Evolutionary conservation across 2,888 invertebrate species (phyloP).

Genomic region (Xestia c-nigrum): DNA sequence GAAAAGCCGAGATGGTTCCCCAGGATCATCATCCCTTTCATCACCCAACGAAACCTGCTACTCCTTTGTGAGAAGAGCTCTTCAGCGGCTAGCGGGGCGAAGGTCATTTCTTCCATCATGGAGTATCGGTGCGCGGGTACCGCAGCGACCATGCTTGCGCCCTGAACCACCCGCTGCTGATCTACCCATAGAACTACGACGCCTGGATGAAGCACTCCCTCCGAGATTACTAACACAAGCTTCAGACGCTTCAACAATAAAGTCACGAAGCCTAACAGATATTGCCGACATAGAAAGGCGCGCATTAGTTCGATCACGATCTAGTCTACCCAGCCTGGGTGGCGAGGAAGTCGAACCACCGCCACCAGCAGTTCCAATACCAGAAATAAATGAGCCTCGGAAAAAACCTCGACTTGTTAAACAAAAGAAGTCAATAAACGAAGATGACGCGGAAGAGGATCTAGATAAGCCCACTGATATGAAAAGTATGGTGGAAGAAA

Average conservation of each 20-base stretch:
- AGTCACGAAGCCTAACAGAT: slow-evolving; percentile 96
- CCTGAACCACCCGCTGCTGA: slow-evolving; percentile 95
- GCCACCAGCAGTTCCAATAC: slow-evolving; percentile 73
- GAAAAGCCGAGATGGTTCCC: slow-evolving; percentile 91
- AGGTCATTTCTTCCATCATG: slow-evolving; percentile 95
- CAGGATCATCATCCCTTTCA: slow-evolving; percentile 96
- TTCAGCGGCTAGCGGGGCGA: slow-evolving; percentile 95
- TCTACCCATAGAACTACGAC: slow-evolving; percentile 96
- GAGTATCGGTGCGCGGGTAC: slow-evolving; percentile 87
- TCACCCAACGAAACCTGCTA: slow-evolving; percentile 98
- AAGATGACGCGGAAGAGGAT: slow-evolving; percentile 92
- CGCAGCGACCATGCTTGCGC: slow-evolving; percentile 90
- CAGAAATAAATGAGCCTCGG: slow-evolving; percentile 90
- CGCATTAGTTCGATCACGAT: slow-evolving; percentile 93
- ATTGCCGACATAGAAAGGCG: slow-evolving; percentile 94
- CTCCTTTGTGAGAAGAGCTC: slow-evolving; percentile 96
- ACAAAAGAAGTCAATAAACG: slow-evolving; percentile 96
- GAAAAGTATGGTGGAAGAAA: slow-evolving; percentile 91
- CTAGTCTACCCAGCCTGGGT: slow-evolving; percentile 93
- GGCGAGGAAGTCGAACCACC: slow-evolving; percentile 81
- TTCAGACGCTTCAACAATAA: slow-evolving; percentile 91
- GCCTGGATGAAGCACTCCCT: slow-evolving; percentile 92
- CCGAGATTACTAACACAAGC: slow-evolving; percentile 86
- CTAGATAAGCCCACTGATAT: slow-evolving; percentile 93
- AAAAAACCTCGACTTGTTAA: slow-evolving; percentile 94